A percentile compares a stretch with the other conserved stretches of the same genome.
phyloP scores from a whole-genome alignment of 2,888 invertebrate genomes.

The Deladenus siricidicola region DNA sequence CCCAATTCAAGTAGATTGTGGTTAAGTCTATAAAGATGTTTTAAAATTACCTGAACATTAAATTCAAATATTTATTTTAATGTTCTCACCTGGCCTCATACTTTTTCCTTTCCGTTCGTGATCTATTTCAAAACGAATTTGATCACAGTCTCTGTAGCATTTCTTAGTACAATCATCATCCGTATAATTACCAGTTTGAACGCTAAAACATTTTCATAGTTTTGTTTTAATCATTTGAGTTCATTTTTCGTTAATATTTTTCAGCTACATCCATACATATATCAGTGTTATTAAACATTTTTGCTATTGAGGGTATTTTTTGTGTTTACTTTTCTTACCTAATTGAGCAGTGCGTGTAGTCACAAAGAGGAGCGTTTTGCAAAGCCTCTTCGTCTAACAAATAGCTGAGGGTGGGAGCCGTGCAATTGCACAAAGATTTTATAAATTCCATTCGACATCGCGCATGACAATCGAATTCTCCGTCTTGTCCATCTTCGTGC shows the following conservation, averaged over 20 bases:
- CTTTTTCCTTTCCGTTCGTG: constrained; percentile 45
- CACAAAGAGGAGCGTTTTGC: constrained; percentile 42
- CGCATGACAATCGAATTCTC: constrained; percentile 42
- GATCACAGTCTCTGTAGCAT: constrained; percentile 45
- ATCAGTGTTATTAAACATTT: not conserved
- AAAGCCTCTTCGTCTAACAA: constrained; percentile 34
- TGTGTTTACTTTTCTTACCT: constrained; percentile 26
- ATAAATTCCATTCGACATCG: constrained; percentile 49
- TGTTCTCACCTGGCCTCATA: constrained; percentile 36
- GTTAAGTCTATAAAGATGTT: constrained; percentile 36
- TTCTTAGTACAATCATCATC: constrained; percentile 42
- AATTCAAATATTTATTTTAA: constrained; percentile 1
- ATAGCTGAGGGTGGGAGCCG: constrained; percentile 43
- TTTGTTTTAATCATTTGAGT: not conserved
- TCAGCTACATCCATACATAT: too few relatives aligned
- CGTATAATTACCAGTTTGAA: constrained; percentile 44
- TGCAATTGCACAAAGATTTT: constrained; percentile 44
- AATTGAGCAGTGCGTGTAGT: constrained; percentile 44
- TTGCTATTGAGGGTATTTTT: too few relatives aligned
- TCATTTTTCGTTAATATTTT: not conserved
- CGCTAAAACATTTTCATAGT: constrained; percentile 29
- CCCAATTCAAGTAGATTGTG: constrained; percentile 46
- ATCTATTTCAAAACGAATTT: constrained; percentile 44
- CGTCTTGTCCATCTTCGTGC: constrained; percentile 41
- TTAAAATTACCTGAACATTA: not conserved